Base-by-base conservation (phyloP, 53 echinoderm and acorn worm species). In the Holothuria leucospilota region DNA sequence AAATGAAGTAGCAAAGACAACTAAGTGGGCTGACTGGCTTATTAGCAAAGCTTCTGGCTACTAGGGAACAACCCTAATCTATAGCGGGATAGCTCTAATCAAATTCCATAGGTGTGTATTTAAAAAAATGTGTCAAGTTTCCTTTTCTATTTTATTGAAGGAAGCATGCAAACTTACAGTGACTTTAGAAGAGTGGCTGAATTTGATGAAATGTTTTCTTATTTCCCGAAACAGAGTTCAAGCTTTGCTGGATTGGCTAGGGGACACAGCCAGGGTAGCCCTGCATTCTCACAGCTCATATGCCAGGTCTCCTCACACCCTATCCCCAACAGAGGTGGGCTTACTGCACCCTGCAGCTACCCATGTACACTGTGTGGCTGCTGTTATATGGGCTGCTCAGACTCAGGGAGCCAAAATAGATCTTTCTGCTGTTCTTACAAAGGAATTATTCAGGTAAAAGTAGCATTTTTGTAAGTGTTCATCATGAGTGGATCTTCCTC, bases 191-290 rank as follows among this genome's bases (percentile, higher is more conserved):
- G 46, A 46, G 8, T 46, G 46, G 11, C 2, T 46, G 46, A 46
- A 46, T 46, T 46, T 8, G 46, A 46, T 46, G 8, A 46, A 46
- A 11, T 11, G 46, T 46, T 46, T 46, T 46, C 46, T 38, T 26
- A 20, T 28, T 80, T 60, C 13, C 39, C 56, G 9, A 10, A 25
- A 13, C 59, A 98, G 98, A 86, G 87, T 95, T 7, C 95, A 99
- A 84, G 92, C 99, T 23, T 70, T 99, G 11, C 82, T 95, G 24
- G 99, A 95, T 62, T 99, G 99, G 99, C 82, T 99, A 24, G 99
- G 99, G 42, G 99, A 95, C 88, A 99, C 95, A 49, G 99, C 99
- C 24, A 85, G 99, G 7, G 99, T 99, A 25, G 95, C 95, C 40
- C 93, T 94, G 0, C 94, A 95, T 69, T 91, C 90, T 90, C 95